Conservation (phyloP, 1,140 invertebrate species). For the Ooceraea biroi region DNA sequence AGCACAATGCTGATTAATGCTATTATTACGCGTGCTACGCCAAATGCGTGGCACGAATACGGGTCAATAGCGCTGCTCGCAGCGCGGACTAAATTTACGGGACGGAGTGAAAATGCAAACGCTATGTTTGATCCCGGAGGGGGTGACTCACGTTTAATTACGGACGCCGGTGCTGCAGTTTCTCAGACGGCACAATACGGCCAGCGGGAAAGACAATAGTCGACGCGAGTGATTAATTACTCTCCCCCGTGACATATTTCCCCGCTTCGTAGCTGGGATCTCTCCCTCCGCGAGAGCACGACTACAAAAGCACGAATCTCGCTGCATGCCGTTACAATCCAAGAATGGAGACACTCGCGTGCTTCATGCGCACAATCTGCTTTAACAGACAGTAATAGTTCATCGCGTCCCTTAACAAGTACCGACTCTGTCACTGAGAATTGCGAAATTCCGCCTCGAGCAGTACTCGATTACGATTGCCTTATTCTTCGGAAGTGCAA, state of each 20-base stretch:
- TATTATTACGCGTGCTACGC: background rate
- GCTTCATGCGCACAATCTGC: slow-evolving; percentile 30
- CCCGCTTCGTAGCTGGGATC: background rate
- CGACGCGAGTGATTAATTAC: slow-evolving; percentile 41
- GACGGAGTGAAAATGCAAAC: slow-evolving; percentile 39
- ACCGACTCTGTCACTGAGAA: slow-evolving; percentile 34
- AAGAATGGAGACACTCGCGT: slow-evolving; percentile 72
- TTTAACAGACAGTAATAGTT: slow-evolving; percentile 60
- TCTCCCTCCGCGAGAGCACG: background rate
- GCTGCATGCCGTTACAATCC: slow-evolving; percentile 29
- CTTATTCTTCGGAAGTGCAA: slow-evolving; percentile 11
- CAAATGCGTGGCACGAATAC: background rate
- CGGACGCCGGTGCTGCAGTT: slow-evolving; percentile 3
- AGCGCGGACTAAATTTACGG: slow-evolving; percentile 32
- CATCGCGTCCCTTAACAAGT: slow-evolving; percentile 20
- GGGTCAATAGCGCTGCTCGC: slow-evolving; percentile 3
- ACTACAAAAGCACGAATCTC: slow-evolving; percentile 47
- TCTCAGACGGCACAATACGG: slow-evolving; percentile 15
- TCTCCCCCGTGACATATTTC: slow-evolving; percentile 23
- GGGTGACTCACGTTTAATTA: slow-evolving; percentile 56
- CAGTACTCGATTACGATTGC: slow-evolving; percentile 9
- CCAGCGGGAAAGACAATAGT: slow-evolving; percentile 46
- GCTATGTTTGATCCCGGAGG: background rate
- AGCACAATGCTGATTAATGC: background rate
- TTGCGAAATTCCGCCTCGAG: slow-evolving; percentile 66